Percentiles rank a stretch among this genome's conserved stretches.
These are phyloP conservation scores for Drosophila littoralis DNA, from an alignment of 1,140 invertebrate species.

Conservation along the genomic window DNA sequence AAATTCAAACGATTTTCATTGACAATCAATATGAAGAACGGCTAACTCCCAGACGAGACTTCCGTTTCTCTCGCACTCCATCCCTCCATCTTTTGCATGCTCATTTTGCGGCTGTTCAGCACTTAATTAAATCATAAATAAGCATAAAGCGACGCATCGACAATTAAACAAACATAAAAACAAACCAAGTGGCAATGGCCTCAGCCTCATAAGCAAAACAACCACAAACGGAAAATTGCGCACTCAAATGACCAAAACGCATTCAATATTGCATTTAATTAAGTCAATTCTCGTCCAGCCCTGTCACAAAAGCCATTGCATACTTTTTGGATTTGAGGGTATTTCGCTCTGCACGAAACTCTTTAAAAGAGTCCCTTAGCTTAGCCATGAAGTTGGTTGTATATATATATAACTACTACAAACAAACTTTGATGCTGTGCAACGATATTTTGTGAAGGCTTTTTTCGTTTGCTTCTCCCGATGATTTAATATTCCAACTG, in stretches of 20 bases:
- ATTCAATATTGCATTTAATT: constrained; percentile 80
- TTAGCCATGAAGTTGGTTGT: not conserved
- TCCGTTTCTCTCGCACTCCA: too few species aligned
- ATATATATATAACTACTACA: too few species aligned
- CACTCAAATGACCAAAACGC: constrained; percentile 73
- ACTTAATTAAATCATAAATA: constrained; percentile 83
- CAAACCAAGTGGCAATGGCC: constrained; percentile 61
- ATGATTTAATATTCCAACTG: not conserved
- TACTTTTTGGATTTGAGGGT: constrained; percentile 31
- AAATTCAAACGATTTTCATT: constrained; percentile 66
- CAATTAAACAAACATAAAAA: constrained; percentile 83
- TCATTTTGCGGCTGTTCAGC: constrained; percentile 69
- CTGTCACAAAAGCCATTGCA: constrained; percentile 45
- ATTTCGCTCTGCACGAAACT: constrained; percentile 7
- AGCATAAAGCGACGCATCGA: constrained; percentile 77
- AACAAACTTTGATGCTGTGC: too few species aligned
- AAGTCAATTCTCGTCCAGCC: constrained; percentile 62
- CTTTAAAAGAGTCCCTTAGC: not conserved
- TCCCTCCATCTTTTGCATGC: constrained; percentile 33
- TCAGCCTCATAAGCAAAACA: constrained; percentile 25
- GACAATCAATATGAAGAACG: constrained; percentile 42
- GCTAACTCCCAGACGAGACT: not conserved
- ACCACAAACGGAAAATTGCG: constrained; percentile 67
- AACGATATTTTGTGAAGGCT: too few species aligned
- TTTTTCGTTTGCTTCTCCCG: not conserved